Conservation (phyloP, 2,113 vertebrate species). For the Chaetops frenatus region DNA sequence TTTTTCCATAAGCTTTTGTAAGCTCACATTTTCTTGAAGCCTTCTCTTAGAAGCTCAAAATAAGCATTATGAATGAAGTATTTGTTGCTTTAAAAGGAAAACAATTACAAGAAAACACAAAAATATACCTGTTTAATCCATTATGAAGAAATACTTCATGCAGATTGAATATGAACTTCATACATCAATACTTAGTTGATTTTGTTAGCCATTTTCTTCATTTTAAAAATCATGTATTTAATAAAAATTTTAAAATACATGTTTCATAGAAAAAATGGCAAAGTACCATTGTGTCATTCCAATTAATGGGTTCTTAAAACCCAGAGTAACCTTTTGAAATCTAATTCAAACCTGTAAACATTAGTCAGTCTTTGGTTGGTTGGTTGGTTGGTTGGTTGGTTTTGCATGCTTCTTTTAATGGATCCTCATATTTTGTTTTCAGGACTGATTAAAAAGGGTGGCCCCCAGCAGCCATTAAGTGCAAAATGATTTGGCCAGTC, state of each 20-base stretch:
- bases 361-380: slow-evolving; percentile 63
- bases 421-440: slow-evolving; percentile 70
- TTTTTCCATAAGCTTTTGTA: slow-evolving; percentile 80
- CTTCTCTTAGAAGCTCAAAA: slow-evolving; percentile 72
- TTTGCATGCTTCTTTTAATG: slow-evolving; percentile 13
- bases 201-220: slow-evolving; percentile 74
- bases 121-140: slow-evolving; percentile 78
- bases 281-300: slow-evolving; percentile 74
- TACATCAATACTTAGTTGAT: slow-evolving; percentile 73
- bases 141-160: slow-evolving; percentile 78
- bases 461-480: slow-evolving; percentile 84
- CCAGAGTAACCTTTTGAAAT: slow-evolving; percentile 67
- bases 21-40: slow-evolving; percentile 52
- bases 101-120: slow-evolving; percentile 76
- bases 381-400: background rate
- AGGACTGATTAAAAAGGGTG: slow-evolving; percentile 62
- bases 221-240: slow-evolving; percentile 71
- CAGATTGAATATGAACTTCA: slow-evolving; percentile 73
- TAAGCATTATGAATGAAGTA: slow-evolving; percentile 75
- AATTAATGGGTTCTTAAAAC: slow-evolving; percentile 71
- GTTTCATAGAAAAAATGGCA: slow-evolving; percentile 76
- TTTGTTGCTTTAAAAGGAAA: slow-evolving; percentile 71
- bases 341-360: slow-evolving; percentile 75
- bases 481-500: slow-evolving; percentile 80
- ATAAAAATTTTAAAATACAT: slow-evolving; percentile 75